Evolutionary conservation across 2,888 invertebrate species (phyloP).

Genomic region (Sphaerophoria taeniata): DNA sequence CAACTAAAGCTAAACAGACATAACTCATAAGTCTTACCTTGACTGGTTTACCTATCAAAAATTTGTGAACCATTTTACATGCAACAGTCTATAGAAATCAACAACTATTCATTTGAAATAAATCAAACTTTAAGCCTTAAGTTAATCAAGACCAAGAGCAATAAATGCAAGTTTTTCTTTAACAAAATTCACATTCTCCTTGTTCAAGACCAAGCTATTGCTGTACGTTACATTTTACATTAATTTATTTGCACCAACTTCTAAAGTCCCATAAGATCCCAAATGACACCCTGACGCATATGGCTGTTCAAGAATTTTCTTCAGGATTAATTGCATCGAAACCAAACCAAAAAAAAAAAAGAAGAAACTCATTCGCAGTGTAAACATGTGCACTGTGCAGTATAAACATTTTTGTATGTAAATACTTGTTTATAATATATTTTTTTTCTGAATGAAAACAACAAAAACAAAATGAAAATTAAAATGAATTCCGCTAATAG

Average conservation of each 20-base stretch:
- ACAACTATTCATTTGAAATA: too few species aligned
- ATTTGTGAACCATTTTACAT: too few species aligned
- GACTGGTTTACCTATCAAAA: too few species aligned
- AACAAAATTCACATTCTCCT: too few species aligned
- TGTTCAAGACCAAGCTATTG: too few species aligned
- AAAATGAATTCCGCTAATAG: conserved; percentile 48
- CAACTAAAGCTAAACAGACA: too few species aligned
- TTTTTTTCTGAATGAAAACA: background rate
- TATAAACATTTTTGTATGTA: background rate
- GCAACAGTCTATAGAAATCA: too few species aligned
- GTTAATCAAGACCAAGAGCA: too few species aligned
- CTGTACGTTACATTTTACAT: too few species aligned
- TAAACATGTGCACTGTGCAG: conserved; percentile 11
- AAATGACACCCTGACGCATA: conserved; percentile 32
- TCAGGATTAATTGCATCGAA: conserved; percentile 28
- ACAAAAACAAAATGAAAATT: conserved; percentile 8
- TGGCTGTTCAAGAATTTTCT: conserved; percentile 12
- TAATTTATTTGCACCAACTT: conserved; percentile 26
- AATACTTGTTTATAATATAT: background rate
- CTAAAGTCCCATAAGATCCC: conserved; percentile 8
- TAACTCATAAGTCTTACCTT: too few species aligned
- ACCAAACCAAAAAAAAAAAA: conserved; percentile 20
- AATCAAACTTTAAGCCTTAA: too few species aligned
- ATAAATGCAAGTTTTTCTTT: too few species aligned
- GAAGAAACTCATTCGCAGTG: conserved; percentile 5